Conservation (phyloP, 53 echinoderm and acorn worm species). For the Mesocentrotus franciscanus region DNA sequence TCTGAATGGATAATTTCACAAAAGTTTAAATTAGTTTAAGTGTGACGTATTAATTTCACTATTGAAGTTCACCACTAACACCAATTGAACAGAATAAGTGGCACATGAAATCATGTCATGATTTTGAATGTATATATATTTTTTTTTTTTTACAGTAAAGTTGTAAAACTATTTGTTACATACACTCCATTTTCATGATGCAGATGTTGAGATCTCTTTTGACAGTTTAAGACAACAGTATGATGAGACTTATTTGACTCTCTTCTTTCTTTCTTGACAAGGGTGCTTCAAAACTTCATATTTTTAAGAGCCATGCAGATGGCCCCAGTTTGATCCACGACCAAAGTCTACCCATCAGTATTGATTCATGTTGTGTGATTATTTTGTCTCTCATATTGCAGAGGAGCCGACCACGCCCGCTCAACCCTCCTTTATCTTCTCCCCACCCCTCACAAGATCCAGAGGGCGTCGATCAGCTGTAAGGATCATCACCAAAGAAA, state of each 20-base stretch:
- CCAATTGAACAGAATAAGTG: no score
- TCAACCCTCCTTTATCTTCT: conserved; percentile 91
- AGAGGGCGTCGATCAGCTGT: conserved; percentile 73
- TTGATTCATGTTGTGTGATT: background rate
- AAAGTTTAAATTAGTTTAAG: background rate
- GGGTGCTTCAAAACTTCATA: background rate
- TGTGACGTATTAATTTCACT: no score
- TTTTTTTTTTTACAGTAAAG: no score
- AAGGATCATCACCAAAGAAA: conserved; percentile 69
- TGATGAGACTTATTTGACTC: background rate
- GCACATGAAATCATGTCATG: no score
- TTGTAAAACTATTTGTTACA: no score
- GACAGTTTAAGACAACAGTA: background rate
- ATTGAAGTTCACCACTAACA: no score
- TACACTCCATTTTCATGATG: background rate
- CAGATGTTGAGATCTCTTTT: background rate
- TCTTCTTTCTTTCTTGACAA: background rate
- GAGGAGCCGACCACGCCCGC: conserved; percentile 69
- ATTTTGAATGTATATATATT: no score
- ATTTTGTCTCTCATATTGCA: background rate
- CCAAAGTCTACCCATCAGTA: background rate
- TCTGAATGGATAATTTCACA: background rate
- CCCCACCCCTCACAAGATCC: conserved; percentile 90
- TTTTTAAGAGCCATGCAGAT: background rate
- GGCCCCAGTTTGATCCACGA: background rate